Conservation (phyloP, 2,113 vertebrate species). For the Perca fluviatilis region DNA sequence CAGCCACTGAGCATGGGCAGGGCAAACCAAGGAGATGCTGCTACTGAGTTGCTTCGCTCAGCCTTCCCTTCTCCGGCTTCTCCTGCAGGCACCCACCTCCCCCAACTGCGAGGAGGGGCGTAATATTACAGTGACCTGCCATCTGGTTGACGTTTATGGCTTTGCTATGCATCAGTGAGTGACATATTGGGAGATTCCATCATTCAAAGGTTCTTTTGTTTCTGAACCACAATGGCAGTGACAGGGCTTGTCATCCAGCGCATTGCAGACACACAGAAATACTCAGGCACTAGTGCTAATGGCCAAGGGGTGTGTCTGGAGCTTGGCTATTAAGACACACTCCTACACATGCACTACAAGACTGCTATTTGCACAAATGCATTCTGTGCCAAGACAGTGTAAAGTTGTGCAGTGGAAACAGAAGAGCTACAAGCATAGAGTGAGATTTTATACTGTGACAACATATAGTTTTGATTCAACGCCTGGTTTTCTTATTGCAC, state of each 20-base stretch:
- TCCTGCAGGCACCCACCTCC: constrained; percentile 26
- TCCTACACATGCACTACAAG: not conserved
- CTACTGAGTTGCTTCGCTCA: not conserved
- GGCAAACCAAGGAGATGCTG: constrained; percentile 33
- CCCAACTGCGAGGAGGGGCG: not conserved
- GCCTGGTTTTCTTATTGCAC: constrained; percentile 10
- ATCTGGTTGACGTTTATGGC: constrained; percentile 72
- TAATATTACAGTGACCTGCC: constrained; percentile 49
- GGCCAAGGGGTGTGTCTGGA: constrained; percentile 51
- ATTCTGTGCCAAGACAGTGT: constrained; percentile 18
- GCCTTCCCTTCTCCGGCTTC: not conserved
- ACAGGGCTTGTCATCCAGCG: constrained; percentile 74
- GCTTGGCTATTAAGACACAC: constrained; percentile 33
- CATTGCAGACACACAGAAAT: constrained; percentile 39
- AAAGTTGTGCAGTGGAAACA: constrained; percentile 22
- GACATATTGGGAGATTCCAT: constrained; percentile 70
- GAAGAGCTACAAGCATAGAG: not conserved
- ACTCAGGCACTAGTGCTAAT: constrained; percentile 24
- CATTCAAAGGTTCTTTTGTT: constrained; percentile 73
- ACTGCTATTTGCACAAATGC: not conserved
- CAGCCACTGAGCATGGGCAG: constrained; percentile 15
- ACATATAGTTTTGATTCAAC: not conserved
- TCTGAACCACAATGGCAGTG: constrained; percentile 68
- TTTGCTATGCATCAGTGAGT: constrained; percentile 66
- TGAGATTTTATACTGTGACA: constrained; percentile 1